Evolutionary conservation across 2,888 invertebrate genomes (phyloP).

Genomic region (Tineola bisselliella): DNA sequence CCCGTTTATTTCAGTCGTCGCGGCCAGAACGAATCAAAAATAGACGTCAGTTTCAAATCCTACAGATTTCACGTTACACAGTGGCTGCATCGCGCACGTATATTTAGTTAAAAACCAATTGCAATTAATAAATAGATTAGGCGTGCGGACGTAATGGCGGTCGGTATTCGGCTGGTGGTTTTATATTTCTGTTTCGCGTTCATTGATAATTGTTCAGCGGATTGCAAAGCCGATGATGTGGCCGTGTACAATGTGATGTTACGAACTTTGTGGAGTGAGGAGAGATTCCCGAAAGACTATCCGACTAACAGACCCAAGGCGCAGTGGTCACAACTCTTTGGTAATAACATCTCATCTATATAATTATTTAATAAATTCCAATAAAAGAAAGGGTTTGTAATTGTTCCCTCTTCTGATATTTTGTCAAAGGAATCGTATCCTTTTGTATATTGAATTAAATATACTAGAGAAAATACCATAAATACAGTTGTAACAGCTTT

Average conservation of each 20-base stretch:
- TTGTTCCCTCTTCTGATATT: no score
- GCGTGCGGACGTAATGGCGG: constrained; percentile 36
- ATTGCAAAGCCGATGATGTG: constrained; percentile 80
- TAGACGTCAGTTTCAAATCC: constrained; percentile 29
- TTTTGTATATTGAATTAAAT: no score
- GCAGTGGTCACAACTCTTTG: constrained; percentile 91
- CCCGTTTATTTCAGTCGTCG: constrained; percentile 48
- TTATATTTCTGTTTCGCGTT: constrained; percentile 36
- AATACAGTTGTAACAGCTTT: no score
- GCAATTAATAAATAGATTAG: constrained; percentile 7
- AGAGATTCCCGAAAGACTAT: constrained; percentile 89
- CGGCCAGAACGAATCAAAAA: constrained; percentile 46
- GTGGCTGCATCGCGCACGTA: neutral
- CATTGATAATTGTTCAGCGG: constrained; percentile 19
- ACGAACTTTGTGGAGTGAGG: constrained; percentile 88
- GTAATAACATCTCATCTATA: no score
- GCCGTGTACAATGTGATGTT: constrained; percentile 88
- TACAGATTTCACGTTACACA: neutral
- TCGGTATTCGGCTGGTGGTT: constrained; percentile 36
- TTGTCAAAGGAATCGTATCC: no score
- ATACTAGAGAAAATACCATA: no score
- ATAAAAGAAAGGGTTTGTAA: no score
- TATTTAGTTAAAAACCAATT: neutral
- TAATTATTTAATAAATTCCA: no score
- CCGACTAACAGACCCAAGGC: constrained; percentile 90